phyloP scores from a whole-genome alignment of 1,140 invertebrate species.

The Leptinotarsa lineolata region DNA sequence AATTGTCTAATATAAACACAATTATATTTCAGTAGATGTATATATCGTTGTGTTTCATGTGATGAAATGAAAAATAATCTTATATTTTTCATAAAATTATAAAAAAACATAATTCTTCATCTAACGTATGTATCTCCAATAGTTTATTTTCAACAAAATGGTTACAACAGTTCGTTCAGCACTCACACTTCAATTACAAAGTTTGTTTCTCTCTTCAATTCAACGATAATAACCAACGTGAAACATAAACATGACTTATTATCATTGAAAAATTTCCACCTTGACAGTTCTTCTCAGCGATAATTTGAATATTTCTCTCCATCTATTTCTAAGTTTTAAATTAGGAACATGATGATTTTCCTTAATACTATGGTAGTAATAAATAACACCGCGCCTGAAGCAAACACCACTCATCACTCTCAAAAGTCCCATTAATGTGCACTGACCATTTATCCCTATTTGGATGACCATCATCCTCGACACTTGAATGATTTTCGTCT shows the following conservation, averaged over 20 bases:
- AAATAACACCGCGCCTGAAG: conserved; percentile 21
- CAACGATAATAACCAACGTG: not conserved
- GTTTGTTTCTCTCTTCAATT: conserved; percentile 3
- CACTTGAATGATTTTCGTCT: not conserved
- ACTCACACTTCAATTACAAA: not conserved
- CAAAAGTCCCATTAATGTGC: conserved; percentile 12
- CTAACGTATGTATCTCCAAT: too few species aligned
- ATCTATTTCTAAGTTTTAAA: conserved; percentile 18
- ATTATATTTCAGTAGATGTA: too few species aligned
- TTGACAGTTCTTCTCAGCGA: not conserved
- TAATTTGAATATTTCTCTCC: conserved; percentile 6
- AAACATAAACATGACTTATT: conserved; percentile 9
- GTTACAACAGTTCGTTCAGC: not conserved
- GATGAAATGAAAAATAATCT: too few species aligned
- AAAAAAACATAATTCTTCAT: too few species aligned
- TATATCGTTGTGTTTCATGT: too few species aligned
- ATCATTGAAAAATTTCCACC: not conserved
- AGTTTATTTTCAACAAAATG: too few species aligned
- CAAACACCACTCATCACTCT: conserved; percentile 23
- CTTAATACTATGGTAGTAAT: conserved; percentile 18
- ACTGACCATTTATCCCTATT: conserved; percentile 23
- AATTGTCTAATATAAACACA: too few species aligned
- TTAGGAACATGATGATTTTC: conserved; percentile 24
- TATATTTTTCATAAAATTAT: too few species aligned
- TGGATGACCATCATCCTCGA: not conserved